Evolutionary conservation across 2,888 invertebrate species (phyloP), one percentile per base, ranked within the genome.

Genomic region (Phortica magna): DNA sequence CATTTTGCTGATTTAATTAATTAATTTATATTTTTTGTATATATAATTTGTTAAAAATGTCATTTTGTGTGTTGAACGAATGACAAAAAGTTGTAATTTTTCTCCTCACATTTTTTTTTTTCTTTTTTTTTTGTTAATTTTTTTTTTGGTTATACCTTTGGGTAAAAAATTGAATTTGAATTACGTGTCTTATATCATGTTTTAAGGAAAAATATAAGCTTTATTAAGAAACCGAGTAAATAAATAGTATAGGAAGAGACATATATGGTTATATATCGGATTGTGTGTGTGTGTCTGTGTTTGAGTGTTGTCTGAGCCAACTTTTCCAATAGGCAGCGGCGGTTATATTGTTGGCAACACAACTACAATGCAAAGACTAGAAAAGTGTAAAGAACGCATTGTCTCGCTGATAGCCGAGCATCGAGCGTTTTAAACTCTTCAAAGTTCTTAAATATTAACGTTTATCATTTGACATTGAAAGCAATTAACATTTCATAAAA

Each of bases 361-460:
- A 80, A 76, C 55, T 78, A 78, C 77, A 78, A 73, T 79, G 81
- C 78, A 78, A 79, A 82, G 79, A 84, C 84, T 88, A 85, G 81
- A 87, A 84, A 73, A 82, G 83, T 81, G 83, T 77, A 81, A 88
- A 85, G 75, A 84, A 84, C 76, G 82, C 83, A 82, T 82, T 76
- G 76, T 84, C 85, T 88, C 85, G 82, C 88, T 82, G 87, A 86
- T 90, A 91, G 82, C 91, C 91, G 83, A 91, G 82, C 91, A 91
- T 91, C 73, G 87, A 89, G 83, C 89, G 90, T 83, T 88, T 91
- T 80, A 91, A 85, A 87, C 87, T 87, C 82, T 90, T 91, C 75
- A 91, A 89, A 80, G 91, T 91, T 89, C 91, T 91, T 83, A 77
- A 76, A 76, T 77, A 75, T 48, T 43, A 22, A 12, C n/a, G 31